Percentiles rank a stretch among this genome's conserved stretches.
These are phyloP conservation scores for Sitta europaea DNA, from an alignment of 2,113 vertebrate species.

Conservation along the genomic window DNA sequence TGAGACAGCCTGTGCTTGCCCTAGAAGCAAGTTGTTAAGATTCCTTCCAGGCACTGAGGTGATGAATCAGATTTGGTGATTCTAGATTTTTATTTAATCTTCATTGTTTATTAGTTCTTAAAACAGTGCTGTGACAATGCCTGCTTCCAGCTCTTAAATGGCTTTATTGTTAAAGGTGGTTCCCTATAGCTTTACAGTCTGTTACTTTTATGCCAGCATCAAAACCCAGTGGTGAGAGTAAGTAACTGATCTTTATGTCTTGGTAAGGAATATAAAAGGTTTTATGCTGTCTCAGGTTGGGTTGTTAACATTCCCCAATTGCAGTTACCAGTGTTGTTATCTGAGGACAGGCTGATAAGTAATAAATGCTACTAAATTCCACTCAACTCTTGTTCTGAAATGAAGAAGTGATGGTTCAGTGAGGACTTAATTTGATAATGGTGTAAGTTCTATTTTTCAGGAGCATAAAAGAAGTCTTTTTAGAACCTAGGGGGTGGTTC, in stretches of 20 bases:
- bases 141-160: not conserved
- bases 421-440: not conserved
- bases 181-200: not conserved
- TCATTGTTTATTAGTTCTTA: not conserved
- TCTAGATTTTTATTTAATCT: not conserved
- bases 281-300: not conserved
- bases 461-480: not conserved
- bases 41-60: not conserved
- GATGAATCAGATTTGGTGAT: not conserved
- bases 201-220: not conserved
- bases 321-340: not conserved
- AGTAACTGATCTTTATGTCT: not conserved
- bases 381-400: not conserved
- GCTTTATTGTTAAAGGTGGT: not conserved
- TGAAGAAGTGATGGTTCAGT: not conserved
- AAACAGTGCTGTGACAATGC: not conserved
- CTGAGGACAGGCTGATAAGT: not conserved
- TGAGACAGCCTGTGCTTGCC: not conserved
- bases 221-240: not conserved
- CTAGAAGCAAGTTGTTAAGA: not conserved
- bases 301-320: not conserved
- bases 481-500: not conserved
- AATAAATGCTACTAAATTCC: not conserved
- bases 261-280: not conserved
- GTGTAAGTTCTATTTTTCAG: not conserved